Evolutionary conservation across 2,113 vertebrate species (phyloP).

Genomic region (Orycteropus afer): DNA sequence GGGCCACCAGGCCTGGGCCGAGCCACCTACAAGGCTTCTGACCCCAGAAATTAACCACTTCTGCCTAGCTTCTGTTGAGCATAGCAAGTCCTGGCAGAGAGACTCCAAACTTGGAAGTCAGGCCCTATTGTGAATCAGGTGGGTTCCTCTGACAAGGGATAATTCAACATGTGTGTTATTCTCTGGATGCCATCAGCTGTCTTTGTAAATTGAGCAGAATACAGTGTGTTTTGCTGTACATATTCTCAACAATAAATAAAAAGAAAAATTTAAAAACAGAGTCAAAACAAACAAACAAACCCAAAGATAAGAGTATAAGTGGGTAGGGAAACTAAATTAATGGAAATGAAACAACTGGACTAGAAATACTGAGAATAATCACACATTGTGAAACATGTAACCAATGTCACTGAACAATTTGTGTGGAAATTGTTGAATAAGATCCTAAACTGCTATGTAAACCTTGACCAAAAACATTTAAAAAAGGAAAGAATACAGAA

Average conservation of each 20-base stretch:
- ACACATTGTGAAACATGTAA: not conserved
- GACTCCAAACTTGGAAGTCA: not conserved
- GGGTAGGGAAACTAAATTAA: not conserved
- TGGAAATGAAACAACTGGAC: not conserved
- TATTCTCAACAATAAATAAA: not conserved
- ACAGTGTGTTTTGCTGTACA: not conserved
- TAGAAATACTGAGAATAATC: not conserved
- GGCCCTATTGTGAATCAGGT: not conserved
- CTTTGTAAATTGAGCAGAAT: not conserved
- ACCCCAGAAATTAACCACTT: not conserved
- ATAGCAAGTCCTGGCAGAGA: not conserved
- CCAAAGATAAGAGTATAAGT: not conserved
- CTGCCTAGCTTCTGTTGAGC: not conserved
- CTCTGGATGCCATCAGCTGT: not conserved
- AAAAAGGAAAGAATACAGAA: not conserved
- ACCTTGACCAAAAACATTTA: not conserved
- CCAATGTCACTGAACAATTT: not conserved
- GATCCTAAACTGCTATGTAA: no score
- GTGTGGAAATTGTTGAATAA: not conserved
- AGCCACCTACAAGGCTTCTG: not conserved
- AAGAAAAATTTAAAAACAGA: not conserved
- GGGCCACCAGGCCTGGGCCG: not conserved
- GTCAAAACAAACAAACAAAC: not conserved
- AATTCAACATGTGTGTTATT: rapidly evolving
- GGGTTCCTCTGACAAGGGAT: not conserved